These are phyloP conservation scores for Chloropsis hardwickii DNA, from an alignment of 2,113 vertebrate genomes.

Conservation along the genomic window DNA sequence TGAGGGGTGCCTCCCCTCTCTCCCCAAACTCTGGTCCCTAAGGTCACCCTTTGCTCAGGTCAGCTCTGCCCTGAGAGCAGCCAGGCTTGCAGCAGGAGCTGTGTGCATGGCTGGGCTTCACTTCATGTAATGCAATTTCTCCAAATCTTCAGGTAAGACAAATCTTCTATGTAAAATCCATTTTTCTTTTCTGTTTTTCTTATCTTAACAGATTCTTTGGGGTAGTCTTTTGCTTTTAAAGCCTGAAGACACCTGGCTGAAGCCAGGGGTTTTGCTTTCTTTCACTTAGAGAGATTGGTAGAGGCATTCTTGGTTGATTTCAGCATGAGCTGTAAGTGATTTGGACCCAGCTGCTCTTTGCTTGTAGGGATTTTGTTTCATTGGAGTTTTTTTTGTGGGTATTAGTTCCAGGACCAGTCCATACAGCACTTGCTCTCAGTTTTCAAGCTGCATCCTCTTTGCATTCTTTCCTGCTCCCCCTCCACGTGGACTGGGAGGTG, in stretches of 20 bases:
- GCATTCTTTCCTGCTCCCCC: not conserved
- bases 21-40: not conserved
- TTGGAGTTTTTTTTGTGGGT: not conserved
- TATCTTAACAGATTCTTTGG: not conserved
- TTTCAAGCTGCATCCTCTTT: not conserved
- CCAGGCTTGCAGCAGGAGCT: not conserved
- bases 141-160: not conserved
- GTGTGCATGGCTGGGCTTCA: not conserved
- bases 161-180: not conserved
- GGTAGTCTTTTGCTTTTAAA: not conserved
- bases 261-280: not conserved
- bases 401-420: not conserved
- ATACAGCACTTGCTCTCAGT: not conserved
- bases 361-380: not conserved
- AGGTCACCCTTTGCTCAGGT: not conserved
- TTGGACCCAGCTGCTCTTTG: not conserved
- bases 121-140: not conserved
- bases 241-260: not conserved
- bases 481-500: fast-evolving
- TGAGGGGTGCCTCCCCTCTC: not conserved
- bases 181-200: not conserved
- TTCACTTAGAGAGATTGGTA: not conserved
- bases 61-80: not conserved
- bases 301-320: not conserved
- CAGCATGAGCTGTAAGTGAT: not conserved